Base-by-base conservation (phyloP, 2,888 invertebrate species). In the Spilosoma lubricipeda region DNA sequence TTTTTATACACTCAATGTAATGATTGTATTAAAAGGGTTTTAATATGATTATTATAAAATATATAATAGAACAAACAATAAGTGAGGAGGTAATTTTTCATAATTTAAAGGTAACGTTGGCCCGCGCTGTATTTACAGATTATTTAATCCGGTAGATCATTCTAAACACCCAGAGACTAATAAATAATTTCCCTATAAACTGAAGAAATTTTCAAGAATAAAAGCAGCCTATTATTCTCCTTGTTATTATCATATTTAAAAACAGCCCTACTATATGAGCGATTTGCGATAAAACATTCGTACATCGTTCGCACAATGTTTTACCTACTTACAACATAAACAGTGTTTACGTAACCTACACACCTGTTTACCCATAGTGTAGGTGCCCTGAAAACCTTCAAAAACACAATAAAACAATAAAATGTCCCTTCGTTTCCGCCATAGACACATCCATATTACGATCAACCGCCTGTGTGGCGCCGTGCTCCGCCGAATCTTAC, bases 391-490 rank as follows among this genome's bases (percentile, higher is more conserved):
- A 13, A 67, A 71, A 73, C 70, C 69, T 72, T 65, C 65, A 75
- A 80, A 76, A 75, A 81, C 70, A 81, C 75, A 81, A 78, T 79
- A 73, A 73, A 84, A 79, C 79, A 77, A 80, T 82, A 78, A 77
- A 77, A 52, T 42, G 74, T 52, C 72, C 48, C 67, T 73, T 74
- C 70, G 70, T 70, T 76, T 42, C 67, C 67, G 52, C 42, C 23
- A 64, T 23, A 68, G 74, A 68, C 74, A 33, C 67, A 65, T 76
- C 82, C 77, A 83, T 56, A 75, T 76, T 70, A 80, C 70, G 76
- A 72, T 77, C 78, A 81, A 78, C 76, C 70, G 75, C 78, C 87
- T 87, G 59, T 85, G 23, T 72, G 89, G 86, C 89, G 90, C 80
- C 89, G 74, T 36, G 27, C 15, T 18, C 30, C 30, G 30, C n/a